Base-by-base conservation (phyloP, 2,797 vertebrate species). In the Takifugu ocellatus region DNA sequence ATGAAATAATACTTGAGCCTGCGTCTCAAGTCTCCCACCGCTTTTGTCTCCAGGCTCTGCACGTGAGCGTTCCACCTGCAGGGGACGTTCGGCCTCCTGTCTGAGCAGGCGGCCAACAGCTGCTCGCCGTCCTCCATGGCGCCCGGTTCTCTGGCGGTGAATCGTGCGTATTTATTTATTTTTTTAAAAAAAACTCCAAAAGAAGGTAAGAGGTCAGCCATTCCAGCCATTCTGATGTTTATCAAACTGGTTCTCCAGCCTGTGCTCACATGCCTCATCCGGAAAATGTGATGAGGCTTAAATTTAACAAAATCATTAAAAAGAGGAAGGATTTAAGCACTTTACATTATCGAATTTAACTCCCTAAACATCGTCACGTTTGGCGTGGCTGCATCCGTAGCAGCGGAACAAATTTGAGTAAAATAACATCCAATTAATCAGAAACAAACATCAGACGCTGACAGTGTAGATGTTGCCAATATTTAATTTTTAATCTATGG, bases 1-100 rank as follows among this genome's bases (percentile, higher is more conserved):
- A 98, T 98, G 76, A 99, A 98, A 81, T 94, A 98, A 82, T 95
- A 98, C 67, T 96, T 97, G 49, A 98, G 91, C 72, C 92, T 95
- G 63, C 94, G 90, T 64, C 93, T 93, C 78, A 99, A 92, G 63
- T 94, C 87, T 27, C 95, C 93, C 85, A 94, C 92, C 12, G 24
- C 29, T 51, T 72, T 71, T 0, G 78, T 63, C 58, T 86, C 77
- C 54, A 61, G n/a, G 33, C 26, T 25, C n/a, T n/a, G 54, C n/a
- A 56, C 5, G 16, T 6, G 51, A 21, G 61, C 0, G 17, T 57
- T 75, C 67, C 83, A 84, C 11, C 56, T 33, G 61, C 66, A 72
- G 54, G 27, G 54, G 6, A 71, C 12, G 1, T 74, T 78, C 0
- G 0, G n/a, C 61, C 45, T 61, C 57, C 66, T 63, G 36, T 75